Conservation (phyloP, 2,113 vertebrate species). For the Nerophis ophidion region DNA sequence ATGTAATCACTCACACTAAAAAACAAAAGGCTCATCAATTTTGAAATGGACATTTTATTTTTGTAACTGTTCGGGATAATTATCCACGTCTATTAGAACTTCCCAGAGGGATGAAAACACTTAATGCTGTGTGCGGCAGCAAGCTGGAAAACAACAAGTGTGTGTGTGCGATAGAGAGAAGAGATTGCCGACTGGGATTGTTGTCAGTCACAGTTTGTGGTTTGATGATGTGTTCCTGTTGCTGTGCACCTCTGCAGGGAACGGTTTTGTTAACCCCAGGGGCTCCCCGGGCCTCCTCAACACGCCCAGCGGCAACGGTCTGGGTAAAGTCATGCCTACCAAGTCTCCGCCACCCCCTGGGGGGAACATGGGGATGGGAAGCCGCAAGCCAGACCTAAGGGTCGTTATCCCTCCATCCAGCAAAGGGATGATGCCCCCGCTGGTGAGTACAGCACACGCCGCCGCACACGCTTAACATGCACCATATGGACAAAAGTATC, state of each 20-base stretch:
- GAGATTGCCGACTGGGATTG: constrained; percentile 58
- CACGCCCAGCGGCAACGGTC: constrained; percentile 81
- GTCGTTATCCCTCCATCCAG: constrained; percentile 96
- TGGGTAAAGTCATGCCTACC: constrained; percentile 93
- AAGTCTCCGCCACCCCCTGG: constrained; percentile 94
- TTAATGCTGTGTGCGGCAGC: constrained; percentile 63
- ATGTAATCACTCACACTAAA: constrained; percentile 67
- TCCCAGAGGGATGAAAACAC: constrained; percentile 73
- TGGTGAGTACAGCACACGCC: constrained; percentile 77
- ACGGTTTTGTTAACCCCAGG: constrained; percentile 92
- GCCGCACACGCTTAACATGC: constrained; percentile 32
- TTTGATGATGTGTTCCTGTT: constrained; percentile 62
- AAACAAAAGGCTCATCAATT: constrained; percentile 77
- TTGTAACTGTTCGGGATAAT: constrained; percentile 73
- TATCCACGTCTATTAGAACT: constrained; percentile 75
- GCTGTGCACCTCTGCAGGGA: constrained; percentile 77
- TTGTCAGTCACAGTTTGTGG: constrained; percentile 61
- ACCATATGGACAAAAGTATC: constrained; percentile 12
- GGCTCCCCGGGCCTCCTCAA: constrained; percentile 87
- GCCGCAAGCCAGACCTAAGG: constrained; percentile 92
- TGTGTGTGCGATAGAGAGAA: neutral
- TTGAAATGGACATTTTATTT: constrained; percentile 76
- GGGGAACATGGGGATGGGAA: constrained; percentile 85
- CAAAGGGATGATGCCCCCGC: constrained; percentile 98
- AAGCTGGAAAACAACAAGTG: constrained; percentile 50